Conservation (phyloP, 2,888 invertebrate species). For the Embidobia sp. region DNA sequence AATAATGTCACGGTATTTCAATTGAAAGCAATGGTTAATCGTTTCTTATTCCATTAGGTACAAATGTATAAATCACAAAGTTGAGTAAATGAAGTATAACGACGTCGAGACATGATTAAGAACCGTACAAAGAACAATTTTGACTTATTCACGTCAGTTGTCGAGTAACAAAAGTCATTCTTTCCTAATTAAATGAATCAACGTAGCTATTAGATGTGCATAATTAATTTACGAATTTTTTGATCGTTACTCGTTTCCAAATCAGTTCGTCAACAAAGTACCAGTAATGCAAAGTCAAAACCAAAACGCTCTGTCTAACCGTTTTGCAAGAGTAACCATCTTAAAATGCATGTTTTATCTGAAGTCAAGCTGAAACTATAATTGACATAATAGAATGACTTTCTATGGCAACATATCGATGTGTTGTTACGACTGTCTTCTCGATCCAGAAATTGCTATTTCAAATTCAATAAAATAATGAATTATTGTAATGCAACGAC, state of each 20-base stretch:
- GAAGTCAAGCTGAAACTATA: not conserved
- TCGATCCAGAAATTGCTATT: no score
- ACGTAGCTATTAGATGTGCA: not conserved
- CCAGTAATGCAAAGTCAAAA: not conserved
- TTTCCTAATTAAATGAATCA: constrained; percentile 2
- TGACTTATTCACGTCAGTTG: constrained; percentile 38
- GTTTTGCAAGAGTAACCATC: constrained; percentile 22
- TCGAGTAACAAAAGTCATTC: constrained; percentile 23
- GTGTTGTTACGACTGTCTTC: no score
- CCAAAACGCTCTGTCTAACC: not conserved
- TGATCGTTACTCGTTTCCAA: not conserved
- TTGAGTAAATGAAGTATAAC: constrained; percentile 36
- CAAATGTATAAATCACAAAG: constrained; percentile 48
- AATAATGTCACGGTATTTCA: constrained; percentile 54
- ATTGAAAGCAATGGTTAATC: constrained; percentile 42
- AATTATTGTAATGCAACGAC: no score
- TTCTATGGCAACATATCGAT: no score
- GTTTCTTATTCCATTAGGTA: constrained; percentile 25
- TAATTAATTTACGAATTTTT: constrained; percentile 1
- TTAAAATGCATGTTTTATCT: not conserved
- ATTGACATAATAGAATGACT: no score
- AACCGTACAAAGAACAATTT: constrained; percentile 24
- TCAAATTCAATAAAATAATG: no score
- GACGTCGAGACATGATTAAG: constrained; percentile 26
- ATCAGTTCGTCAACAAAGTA: not conserved